Evolutionary conservation across 2,113 vertebrate genomes (phyloP).

Genomic region (Sebastes fasciatus): DNA sequence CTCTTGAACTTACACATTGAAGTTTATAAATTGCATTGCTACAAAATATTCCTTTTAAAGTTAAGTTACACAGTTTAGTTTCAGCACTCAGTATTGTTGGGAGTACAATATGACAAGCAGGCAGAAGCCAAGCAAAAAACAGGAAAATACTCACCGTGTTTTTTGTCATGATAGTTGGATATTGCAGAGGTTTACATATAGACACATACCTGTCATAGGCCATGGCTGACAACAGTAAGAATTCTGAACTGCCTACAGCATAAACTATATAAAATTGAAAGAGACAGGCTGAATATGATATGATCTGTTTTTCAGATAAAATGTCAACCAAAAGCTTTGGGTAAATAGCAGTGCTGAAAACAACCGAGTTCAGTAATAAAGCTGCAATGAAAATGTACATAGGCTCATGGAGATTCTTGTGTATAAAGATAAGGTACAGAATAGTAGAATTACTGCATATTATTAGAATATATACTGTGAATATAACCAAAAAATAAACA

Average conservation of each 20-base stretch:
- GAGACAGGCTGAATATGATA: slow-evolving; percentile 37
- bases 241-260: slow-evolving; percentile 12
- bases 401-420: slow-evolving; percentile 38
- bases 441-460: not conserved
- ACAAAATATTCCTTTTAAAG: slow-evolving; percentile 43
- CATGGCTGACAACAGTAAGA: slow-evolving; percentile 28
- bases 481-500: too few relatives aligned
- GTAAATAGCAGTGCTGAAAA: slow-evolving; percentile 24
- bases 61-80: slow-evolving; percentile 4
- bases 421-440: not conserved
- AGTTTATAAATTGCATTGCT: slow-evolving; percentile 23
- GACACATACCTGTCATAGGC: slow-evolving; percentile 53
- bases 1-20: slow-evolving; percentile 14
- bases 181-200: slow-evolving; percentile 30
- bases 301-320: slow-evolving; percentile 42
- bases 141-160: not conserved
- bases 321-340: slow-evolving; percentile 44
- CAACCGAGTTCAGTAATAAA: slow-evolving; percentile 3
- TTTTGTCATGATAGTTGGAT: slow-evolving; percentile 26
- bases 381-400: slow-evolving; percentile 52
- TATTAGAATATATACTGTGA: too few relatives aligned
- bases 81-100: not conserved
- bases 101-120: not conserved
- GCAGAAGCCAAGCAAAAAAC: slow-evolving; percentile 12
- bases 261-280: slow-evolving; percentile 28